Evolutionary conservation across 1,140 invertebrate genomes (phyloP).

Genomic region (Ceratosolen fusciceps): DNA sequence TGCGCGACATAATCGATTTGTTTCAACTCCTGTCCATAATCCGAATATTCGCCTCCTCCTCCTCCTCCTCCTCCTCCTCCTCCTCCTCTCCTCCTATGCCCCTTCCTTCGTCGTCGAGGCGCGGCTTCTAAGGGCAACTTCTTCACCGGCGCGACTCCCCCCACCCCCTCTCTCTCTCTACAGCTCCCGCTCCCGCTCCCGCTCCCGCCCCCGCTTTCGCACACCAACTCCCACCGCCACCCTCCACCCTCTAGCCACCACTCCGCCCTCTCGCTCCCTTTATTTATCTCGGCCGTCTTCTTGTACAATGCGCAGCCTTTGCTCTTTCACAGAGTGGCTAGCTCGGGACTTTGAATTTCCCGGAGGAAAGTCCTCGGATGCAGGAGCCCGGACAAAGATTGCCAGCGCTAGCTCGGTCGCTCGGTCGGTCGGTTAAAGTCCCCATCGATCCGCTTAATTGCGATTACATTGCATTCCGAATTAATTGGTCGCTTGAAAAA

Average conservation of each 20-base stretch:
- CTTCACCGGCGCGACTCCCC: too few species aligned
- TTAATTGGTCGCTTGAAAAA: too few species aligned
- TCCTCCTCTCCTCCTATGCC: too few species aligned
- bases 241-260: too few species aligned
- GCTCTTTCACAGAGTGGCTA: not conserved
- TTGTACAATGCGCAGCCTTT: not conserved
- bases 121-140: too few species aligned
- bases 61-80: not conserved
- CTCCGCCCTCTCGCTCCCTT: not conserved
- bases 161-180: too few species aligned
- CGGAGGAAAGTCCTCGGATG: not conserved
- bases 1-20: slow-evolving; percentile 38
- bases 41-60: slow-evolving; percentile 2
- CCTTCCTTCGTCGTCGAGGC: too few species aligned
- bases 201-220: not conserved
- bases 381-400: too few species aligned
- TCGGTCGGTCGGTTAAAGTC: too few species aligned
- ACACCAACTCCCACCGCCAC: not conserved
- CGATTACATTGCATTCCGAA: too few species aligned
- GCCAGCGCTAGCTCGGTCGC: too few species aligned
- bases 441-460: too few species aligned
- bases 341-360: slow-evolving; percentile 2
- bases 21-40: slow-evolving; percentile 2
- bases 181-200: not conserved
- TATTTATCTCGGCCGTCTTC: slow-evolving; percentile 11